Evolutionary conservation across 1,140 invertebrate genomes (phyloP).

Genomic region (Leptinotarsa texana): DNA sequence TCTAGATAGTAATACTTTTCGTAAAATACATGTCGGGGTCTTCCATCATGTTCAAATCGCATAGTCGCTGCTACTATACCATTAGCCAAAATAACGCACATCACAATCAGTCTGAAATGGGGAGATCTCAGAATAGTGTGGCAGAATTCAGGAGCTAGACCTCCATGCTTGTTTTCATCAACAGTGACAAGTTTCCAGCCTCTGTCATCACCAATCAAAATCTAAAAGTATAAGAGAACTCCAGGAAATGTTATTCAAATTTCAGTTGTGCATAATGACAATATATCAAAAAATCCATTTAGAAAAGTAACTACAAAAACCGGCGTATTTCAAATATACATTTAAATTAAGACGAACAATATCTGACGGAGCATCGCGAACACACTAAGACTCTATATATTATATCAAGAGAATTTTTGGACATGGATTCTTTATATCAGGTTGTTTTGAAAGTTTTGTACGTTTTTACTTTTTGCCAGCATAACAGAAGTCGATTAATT

Average conservation of each 20-base stretch:
- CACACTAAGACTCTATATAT: too few relatives aligned
- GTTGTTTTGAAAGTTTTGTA: too few relatives aligned
- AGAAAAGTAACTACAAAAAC: too few relatives aligned
- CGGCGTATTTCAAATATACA: too few relatives aligned
- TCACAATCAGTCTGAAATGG: conserved; percentile 88
- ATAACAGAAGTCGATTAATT: too few relatives aligned
- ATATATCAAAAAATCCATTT: too few relatives aligned
- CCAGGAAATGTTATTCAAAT: not conserved
- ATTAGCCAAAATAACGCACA: conserved; percentile 93
- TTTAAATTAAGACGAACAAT: too few relatives aligned
- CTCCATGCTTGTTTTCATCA: conserved; percentile 93
- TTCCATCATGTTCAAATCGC: conserved; percentile 90
- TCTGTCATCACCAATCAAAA: conserved; percentile 85
- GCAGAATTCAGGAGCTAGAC: conserved; percentile 83
- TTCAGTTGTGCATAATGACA: too few relatives aligned
- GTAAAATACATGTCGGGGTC: conserved; percentile 79
- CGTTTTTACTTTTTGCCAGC: too few relatives aligned
- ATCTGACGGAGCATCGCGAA: too few relatives aligned
- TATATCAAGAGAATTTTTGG: too few relatives aligned
- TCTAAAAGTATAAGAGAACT: conserved; percentile 59
- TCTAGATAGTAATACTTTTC: conserved; percentile 95
- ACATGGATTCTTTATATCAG: too few relatives aligned
- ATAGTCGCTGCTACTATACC: conserved; percentile 96
- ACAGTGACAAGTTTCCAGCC: conserved; percentile 94
- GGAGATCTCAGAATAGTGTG: conserved; percentile 90